Conservation (phyloP, 2,888 invertebrate species). For the Encarsia formosa region DNA sequence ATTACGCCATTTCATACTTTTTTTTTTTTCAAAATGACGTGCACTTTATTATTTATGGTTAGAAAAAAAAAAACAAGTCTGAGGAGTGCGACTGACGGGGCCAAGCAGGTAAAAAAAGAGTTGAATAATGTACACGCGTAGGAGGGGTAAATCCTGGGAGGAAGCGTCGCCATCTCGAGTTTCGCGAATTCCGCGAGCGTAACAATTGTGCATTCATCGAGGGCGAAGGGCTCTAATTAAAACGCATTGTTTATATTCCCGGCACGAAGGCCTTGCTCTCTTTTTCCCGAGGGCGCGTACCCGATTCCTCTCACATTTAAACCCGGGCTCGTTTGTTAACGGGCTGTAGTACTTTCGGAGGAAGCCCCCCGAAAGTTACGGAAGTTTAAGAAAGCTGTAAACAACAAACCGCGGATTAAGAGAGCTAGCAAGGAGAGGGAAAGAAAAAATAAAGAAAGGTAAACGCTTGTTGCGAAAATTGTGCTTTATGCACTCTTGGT, state of each 20-base stretch:
- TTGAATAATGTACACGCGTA: neutral
- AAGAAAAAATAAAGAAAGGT: no score
- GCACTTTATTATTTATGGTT: neutral
- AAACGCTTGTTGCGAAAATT: no score
- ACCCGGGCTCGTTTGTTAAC: no score
- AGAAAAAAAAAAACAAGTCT: neutral
- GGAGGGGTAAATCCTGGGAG: conserved; percentile 10
- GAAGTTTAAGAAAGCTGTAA: no score
- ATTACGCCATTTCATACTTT: no score
- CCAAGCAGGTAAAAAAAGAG: no score
- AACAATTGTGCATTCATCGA: conserved; percentile 39
- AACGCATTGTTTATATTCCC: conserved; percentile 49
- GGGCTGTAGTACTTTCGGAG: no score
- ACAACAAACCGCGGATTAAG: no score
- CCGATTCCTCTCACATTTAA: conserved; percentile 12
- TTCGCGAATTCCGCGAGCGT: conserved; percentile 12
- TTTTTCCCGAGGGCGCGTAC: conserved; percentile 14
- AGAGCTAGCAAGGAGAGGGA: no score
- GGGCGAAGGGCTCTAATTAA: conserved; percentile 44
- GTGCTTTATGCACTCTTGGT: no score
- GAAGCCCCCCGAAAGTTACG: no score
- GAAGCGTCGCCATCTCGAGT: neutral
- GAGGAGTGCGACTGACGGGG: neutral
- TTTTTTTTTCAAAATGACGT: no score
- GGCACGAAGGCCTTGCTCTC: conserved; percentile 33